phyloP scores from a whole-genome alignment of 1,140 invertebrate genomes.

The Panagrolaimus sp. region DNA sequence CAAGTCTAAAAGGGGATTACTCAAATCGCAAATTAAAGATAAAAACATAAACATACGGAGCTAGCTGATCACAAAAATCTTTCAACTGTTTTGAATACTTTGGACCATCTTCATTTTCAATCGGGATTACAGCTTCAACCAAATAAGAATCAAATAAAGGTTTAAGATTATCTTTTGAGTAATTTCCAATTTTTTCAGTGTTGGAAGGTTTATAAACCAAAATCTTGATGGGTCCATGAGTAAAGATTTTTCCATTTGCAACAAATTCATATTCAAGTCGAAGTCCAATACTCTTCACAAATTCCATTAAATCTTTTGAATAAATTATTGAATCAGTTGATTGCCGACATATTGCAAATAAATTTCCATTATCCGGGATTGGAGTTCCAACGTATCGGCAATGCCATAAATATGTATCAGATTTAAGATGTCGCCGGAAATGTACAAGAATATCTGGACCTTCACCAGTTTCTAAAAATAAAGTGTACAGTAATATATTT shows the following conservation, averaged over 20 bases:
- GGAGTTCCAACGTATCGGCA: slow-evolving; percentile 42
- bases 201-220: not conserved
- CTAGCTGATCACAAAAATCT: slow-evolving; percentile 42
- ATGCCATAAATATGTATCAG: slow-evolving; percentile 41
- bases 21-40: not conserved
- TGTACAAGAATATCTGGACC: slow-evolving; percentile 41
- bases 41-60: slow-evolving; percentile 19
- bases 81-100: slow-evolving; percentile 31
- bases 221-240: not conserved
- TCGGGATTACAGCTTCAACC: slow-evolving; percentile 35
- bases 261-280: slow-evolving; percentile 25
- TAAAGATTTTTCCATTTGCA: not conserved
- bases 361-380: slow-evolving; percentile 25
- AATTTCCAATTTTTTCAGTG: not conserved
- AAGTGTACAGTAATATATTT: not conserved
- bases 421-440: slow-evolving; percentile 36
- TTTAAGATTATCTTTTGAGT: slow-evolving; percentile 29
- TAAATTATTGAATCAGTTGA: slow-evolving; percentile 41
- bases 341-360: slow-evolving; percentile 42
- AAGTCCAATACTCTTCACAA: slow-evolving; percentile 43
- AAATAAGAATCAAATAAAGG: slow-evolving; percentile 33
- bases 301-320: slow-evolving; percentile 52
- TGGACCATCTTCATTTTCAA: slow-evolving; percentile 32
- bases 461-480: slow-evolving; percentile 30
- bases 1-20: slow-evolving; percentile 6